Percentiles rank a stretch among this genome's conserved stretches.
These are phyloP conservation scores for Asarcornis scutulata DNA, from an alignment of 2,113 vertebrate genomes.

Conservation along the genomic window DNA sequence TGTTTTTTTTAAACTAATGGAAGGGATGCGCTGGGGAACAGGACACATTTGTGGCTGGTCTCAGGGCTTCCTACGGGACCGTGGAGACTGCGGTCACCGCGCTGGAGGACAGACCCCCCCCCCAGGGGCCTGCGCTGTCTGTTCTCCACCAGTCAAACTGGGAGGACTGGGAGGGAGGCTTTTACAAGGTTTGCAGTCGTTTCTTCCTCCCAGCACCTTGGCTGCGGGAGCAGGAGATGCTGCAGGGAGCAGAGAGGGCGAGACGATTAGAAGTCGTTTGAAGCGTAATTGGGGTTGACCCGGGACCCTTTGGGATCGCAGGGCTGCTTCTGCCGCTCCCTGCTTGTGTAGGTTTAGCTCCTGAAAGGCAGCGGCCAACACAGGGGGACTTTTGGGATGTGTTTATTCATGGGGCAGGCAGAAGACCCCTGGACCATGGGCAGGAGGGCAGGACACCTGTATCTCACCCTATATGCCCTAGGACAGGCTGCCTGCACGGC, in stretches of 20 bases:
- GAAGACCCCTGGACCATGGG: neutral
- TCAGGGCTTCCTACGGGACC: neutral
- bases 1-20: neutral
- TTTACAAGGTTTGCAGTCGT: neutral
- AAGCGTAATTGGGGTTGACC: constrained; percentile 32
- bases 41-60: neutral
- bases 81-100: rapidly evolving
- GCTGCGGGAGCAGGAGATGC: neutral
- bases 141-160: neutral
- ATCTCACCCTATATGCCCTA: neutral
- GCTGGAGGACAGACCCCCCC: neutral
- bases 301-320: neutral
- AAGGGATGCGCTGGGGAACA: neutral
- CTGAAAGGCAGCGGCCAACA: neutral
- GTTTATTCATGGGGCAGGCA: neutral
- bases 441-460: neutral
- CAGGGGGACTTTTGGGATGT: rapidly evolving
- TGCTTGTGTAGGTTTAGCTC: rapidly evolving
- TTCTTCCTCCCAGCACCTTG: neutral
- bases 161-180: neutral
- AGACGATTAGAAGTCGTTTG: constrained; percentile 26
- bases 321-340: neutral
- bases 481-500: rapidly evolving
- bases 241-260: neutral
- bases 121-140: rapidly evolving